Percentiles rank a stretch among this genome's conserved stretches.
Evolutionary conservation across 2,797 vertebrate genomes (phyloP).

Genomic region (Hylomyscus alleni): DNA sequence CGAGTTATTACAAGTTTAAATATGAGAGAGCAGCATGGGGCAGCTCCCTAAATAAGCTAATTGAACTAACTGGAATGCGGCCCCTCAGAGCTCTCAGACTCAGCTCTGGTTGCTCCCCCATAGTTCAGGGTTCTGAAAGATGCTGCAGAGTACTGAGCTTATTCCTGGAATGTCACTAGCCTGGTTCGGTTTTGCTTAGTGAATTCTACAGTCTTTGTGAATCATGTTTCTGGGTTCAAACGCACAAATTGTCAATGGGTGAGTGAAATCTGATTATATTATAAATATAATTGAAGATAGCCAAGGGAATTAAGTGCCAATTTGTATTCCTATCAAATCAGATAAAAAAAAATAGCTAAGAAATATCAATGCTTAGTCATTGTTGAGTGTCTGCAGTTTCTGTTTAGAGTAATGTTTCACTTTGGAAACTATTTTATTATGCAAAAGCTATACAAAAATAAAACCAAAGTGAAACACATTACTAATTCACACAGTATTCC

Average conservation of each 20-base stretch:
- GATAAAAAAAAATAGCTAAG: conserved; percentile 58
- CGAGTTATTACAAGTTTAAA: neutral
- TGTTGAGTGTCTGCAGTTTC: conserved; percentile 48
- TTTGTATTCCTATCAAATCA: conserved; percentile 49
- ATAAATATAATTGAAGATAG: conserved; percentile 45
- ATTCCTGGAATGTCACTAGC: conserved; percentile 53
- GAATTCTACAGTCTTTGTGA: conserved; percentile 42
- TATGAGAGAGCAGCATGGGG: neutral
- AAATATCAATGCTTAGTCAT: conserved; percentile 65
- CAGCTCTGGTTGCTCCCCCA: neutral
- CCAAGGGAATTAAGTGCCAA: conserved; percentile 56
- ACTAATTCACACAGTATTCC: conserved; percentile 43
- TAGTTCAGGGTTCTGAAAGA: neutral
- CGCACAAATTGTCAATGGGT: neutral
- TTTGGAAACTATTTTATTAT: conserved; percentile 63
- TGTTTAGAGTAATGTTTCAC: conserved; percentile 62
- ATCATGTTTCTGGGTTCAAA: conserved; percentile 38
- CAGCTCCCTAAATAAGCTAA: neutral
- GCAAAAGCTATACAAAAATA: conserved; percentile 42
- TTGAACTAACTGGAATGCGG: neutral
- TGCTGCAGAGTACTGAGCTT: neutral
- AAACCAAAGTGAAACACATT: conserved; percentile 55
- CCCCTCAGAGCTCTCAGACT: neutral
- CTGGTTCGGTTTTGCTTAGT: conserved; percentile 38
- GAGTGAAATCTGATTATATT: conserved; percentile 11